Evolutionary conservation across 1,140 invertebrate species (phyloP).

Genomic region (Mycetomoellerius zeteki): DNA sequence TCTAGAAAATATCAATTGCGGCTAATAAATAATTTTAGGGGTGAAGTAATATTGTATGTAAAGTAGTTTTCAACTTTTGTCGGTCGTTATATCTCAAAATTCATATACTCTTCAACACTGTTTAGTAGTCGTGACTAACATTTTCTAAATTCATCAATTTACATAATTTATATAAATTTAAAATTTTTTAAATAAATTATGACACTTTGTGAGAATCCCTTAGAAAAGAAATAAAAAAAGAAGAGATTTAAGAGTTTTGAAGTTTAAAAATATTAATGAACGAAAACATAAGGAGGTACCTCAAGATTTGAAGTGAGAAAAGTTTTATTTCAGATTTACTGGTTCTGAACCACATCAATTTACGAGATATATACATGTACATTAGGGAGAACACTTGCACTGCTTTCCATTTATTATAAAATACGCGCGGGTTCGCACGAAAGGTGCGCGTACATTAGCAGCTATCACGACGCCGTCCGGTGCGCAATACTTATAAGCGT

Average conservation of each 20-base stretch:
- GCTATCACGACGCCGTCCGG: constrained; percentile 76
- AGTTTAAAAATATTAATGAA: not conserved
- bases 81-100: too few relatives aligned
- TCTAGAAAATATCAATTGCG: too few relatives aligned
- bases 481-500: constrained; percentile 8
- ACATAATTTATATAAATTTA: too few relatives aligned
- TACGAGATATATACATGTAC: not conserved
- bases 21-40: too few relatives aligned
- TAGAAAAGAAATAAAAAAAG: not conserved
- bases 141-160: too few relatives aligned
- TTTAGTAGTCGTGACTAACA: too few relatives aligned
- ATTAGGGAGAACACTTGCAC: not conserved
- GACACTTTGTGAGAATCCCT: too few relatives aligned
- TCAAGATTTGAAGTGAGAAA: not conserved
- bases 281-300: not conserved
- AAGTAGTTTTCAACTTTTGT: too few relatives aligned
- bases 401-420: constrained; percentile 37
- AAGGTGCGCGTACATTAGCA: constrained; percentile 46
- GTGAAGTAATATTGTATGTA: too few relatives aligned
- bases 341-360: not conserved
- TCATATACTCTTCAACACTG: too few relatives aligned
- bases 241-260: not conserved
- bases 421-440: constrained; percentile 63
- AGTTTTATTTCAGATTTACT: constrained; percentile 1
- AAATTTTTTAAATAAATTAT: too few relatives aligned